Conservation (phyloP, 2,113 vertebrate genomes). For the Cynoglossus semilaevis region DNA sequence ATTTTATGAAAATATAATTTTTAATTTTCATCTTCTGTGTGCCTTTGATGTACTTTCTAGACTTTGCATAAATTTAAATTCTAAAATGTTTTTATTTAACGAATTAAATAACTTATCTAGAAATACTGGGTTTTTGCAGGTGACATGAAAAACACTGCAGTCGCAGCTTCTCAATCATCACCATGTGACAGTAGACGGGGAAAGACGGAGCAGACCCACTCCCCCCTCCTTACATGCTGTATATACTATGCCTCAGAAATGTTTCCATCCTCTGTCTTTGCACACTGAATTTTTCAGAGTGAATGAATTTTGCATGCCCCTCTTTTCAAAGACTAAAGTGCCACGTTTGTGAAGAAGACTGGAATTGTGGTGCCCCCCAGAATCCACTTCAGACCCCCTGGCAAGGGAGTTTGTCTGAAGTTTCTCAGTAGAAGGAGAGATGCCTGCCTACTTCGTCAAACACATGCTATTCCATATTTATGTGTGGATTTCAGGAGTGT, state of each 20-base stretch:
- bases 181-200: neutral
- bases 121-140: no score
- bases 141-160: slow-evolving; percentile 7
- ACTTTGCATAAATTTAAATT: no score
- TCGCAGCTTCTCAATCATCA: slow-evolving; percentile 23
- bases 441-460: slow-evolving; percentile 39
- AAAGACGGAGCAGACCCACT: slow-evolving; percentile 7
- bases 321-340: slow-evolving; percentile 61
- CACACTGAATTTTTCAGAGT: slow-evolving; percentile 32
- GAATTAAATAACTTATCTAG: no score
- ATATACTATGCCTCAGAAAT: slow-evolving; percentile 23
- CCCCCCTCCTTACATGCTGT: slow-evolving; percentile 10
- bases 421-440: slow-evolving; percentile 40
- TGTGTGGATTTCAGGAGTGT: slow-evolving; percentile 29
- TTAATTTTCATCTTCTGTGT: no score
- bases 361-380: slow-evolving; percentile 48
- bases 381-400: slow-evolving; percentile 63
- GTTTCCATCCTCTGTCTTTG: slow-evolving; percentile 35
- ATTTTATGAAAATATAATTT: no score
- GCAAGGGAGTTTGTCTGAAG: slow-evolving; percentile 63
- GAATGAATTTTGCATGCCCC: slow-evolving; percentile 66
- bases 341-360: slow-evolving; percentile 42
- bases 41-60: no score
- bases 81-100: no score
- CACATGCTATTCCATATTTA: slow-evolving; percentile 66